phyloP scores from a whole-genome alignment of 2,888 invertebrate species.

The Herminia tarsipennalis region DNA sequence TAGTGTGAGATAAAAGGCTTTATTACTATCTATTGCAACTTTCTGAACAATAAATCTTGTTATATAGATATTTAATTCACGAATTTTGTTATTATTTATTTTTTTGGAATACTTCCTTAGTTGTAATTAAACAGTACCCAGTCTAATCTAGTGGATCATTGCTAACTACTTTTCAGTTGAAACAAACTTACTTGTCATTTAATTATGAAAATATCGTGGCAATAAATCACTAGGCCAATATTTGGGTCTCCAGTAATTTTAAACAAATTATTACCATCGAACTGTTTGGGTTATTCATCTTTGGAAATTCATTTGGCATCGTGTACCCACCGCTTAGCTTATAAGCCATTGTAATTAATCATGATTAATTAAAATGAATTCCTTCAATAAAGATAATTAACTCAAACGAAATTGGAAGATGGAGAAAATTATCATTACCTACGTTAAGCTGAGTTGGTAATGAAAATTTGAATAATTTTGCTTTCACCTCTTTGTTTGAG shows the following conservation, averaged over 20 bases:
- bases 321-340: slow-evolving; percentile 25
- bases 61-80: too few relatives aligned
- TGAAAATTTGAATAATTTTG: slow-evolving; percentile 4
- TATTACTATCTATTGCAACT: too few relatives aligned
- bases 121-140: too few relatives aligned
- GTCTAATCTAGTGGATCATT: too few relatives aligned
- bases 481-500: neutral
- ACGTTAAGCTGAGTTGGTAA: slow-evolving; percentile 15
- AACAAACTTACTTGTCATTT: too few relatives aligned
- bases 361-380: slow-evolving; percentile 59
- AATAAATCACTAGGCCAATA: too few relatives aligned
- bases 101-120: too few relatives aligned
- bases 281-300: slow-evolving; percentile 13
- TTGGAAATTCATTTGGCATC: slow-evolving; percentile 6
- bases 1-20: too few relatives aligned
- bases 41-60: too few relatives aligned
- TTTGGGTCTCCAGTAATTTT: neutral
- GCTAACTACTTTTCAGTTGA: too few relatives aligned
- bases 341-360: slow-evolving; percentile 49
- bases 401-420: slow-evolving; percentile 26
- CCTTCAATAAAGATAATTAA: slow-evolving; percentile 47
- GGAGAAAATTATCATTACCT: slow-evolving; percentile 15
- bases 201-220: too few relatives aligned
- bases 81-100: too few relatives aligned
- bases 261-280: neutral